These are phyloP conservation scores for Cardiocondyla obscurior DNA, from an alignment of 1,140 invertebrate genomes.

Conservation along the genomic window DNA sequence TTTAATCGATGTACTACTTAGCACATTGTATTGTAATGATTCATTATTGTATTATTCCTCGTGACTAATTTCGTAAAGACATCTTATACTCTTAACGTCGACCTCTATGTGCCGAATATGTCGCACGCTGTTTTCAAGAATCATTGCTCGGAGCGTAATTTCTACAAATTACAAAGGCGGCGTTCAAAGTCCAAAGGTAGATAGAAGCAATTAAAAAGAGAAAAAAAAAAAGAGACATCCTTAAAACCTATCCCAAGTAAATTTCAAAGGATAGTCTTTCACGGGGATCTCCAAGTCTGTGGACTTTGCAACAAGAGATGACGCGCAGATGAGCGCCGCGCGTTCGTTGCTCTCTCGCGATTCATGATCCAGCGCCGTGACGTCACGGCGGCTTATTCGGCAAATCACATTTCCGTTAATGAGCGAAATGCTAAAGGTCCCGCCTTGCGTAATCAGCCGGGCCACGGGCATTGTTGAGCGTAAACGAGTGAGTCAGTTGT, in stretches of 20 bases:
- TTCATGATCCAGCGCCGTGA: constrained; percentile 2
- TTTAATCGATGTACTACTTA: background rate
- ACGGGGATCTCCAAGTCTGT: background rate
- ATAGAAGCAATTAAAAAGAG: background rate
- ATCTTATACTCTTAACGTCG: background rate
- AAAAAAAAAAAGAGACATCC: background rate
- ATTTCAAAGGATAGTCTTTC: background rate
- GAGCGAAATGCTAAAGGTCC: constrained; percentile 38
- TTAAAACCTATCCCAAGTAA: background rate
- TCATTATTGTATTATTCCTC: background rate
- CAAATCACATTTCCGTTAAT: constrained; percentile 34
- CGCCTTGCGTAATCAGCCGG: constrained; percentile 60
- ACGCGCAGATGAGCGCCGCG: background rate
- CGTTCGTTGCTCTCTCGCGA: constrained; percentile 46
- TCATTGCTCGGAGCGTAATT: background rate
- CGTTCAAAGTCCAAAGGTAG: background rate
- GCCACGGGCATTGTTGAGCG: constrained; percentile 25
- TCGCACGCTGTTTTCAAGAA: background rate
- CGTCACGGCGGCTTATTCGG: constrained; percentile 35
- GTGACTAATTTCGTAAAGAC: background rate
- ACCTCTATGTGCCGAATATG: background rate
- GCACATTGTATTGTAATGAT: background rate
- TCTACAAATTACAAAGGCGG: background rate
- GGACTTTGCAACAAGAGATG: constrained; percentile 24
- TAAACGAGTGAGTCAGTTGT: constrained; percentile 35